These are phyloP conservation scores for Rhopalosiphum nymphaeae DNA, from an alignment of 2,888 invertebrate genomes.

Conservation along the genomic window DNA sequence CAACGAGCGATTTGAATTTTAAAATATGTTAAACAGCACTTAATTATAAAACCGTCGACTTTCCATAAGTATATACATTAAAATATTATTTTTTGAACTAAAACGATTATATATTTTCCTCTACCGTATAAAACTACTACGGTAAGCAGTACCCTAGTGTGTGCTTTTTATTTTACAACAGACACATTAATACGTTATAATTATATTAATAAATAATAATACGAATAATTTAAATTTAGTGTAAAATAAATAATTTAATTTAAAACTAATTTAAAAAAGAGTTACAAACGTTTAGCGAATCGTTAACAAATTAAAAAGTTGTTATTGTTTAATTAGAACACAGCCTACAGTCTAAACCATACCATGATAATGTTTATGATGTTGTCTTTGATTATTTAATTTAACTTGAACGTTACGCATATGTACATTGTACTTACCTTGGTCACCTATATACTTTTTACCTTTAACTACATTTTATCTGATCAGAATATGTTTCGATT, in stretches of 20 bases:
- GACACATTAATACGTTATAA: not conserved
- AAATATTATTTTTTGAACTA: not conserved
- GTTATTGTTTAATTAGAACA: not conserved
- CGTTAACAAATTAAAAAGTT: not conserved
- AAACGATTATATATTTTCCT: not conserved
- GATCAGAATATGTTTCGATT: no score
- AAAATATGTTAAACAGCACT: not conserved
- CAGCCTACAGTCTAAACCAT: not conserved
- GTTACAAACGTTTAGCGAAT: not conserved
- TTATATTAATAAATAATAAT: not conserved
- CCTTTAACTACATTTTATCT: no score
- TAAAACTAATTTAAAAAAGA: not conserved
- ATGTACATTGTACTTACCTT: no score
- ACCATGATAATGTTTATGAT: not conserved
- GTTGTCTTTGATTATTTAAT: not conserved
- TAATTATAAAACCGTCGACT: constrained; percentile 11
- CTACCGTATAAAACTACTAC: not conserved
- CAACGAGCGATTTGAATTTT: constrained; percentile 27
- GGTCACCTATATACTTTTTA: no score
- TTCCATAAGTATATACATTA: not conserved
- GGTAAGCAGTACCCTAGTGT: not conserved
- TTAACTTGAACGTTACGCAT: not conserved
- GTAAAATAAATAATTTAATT: not conserved
- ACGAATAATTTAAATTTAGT: not conserved
- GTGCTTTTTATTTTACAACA: not conserved